phyloP scores from a whole-genome alignment of 1,140 invertebrate species.

The Anastatus disparis region DNA sequence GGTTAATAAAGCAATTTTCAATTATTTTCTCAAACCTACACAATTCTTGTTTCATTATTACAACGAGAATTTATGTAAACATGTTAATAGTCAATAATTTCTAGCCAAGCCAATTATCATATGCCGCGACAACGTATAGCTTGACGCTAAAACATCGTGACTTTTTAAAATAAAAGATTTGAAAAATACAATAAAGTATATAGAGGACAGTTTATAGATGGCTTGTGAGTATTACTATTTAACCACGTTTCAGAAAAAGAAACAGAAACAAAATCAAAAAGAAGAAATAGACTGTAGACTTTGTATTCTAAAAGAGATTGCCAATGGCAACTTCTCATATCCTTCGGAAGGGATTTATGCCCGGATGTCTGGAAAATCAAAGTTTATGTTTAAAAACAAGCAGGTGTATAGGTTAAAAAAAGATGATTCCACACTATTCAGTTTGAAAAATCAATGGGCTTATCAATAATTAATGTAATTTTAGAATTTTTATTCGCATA shows the following conservation, averaged over 20 bases:
- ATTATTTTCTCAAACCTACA: neutral
- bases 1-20: slow-evolving; percentile 17
- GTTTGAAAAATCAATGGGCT: too few relatives aligned
- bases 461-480: neutral
- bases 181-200: slow-evolving; percentile 15
- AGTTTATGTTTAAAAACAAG: neutral
- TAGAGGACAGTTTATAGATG: slow-evolving; percentile 14
- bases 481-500: neutral
- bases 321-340: slow-evolving; percentile 16
- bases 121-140: slow-evolving; percentile 11
- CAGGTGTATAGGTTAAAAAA: neutral
- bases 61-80: neutral
- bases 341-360: slow-evolving; percentile 25
- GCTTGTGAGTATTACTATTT: slow-evolving; percentile 25
- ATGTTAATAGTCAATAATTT: slow-evolving; percentile 1
- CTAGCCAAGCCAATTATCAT: slow-evolving; percentile 11
- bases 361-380: slow-evolving; percentile 31
- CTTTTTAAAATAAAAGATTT: slow-evolving; percentile 6
- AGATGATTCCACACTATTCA: neutral
- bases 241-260: neutral
- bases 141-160: slow-evolving; percentile 20
- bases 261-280: neutral
- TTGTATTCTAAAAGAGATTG: slow-evolving; percentile 26
- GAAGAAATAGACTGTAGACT: slow-evolving; percentile 2
- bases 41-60: neutral